Base-by-base conservation (phyloP, 1,140 invertebrate genomes). In the Saccostrea echinata region DNA sequence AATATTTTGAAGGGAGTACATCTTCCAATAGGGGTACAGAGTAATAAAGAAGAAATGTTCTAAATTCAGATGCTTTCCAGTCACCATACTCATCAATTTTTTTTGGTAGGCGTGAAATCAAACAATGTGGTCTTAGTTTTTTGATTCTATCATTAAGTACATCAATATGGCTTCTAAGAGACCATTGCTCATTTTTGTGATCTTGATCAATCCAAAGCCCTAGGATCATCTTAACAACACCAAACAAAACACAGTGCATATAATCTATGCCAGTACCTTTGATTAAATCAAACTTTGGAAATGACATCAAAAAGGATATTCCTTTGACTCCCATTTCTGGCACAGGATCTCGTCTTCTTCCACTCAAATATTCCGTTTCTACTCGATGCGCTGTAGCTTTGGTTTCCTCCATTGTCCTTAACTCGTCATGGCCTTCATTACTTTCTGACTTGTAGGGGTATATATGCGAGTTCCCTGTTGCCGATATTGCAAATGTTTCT, bases 31-130 rank as follows among this genome's bases (percentile, higher is more conserved):
- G 33, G 27, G 64, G 71, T 24, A 86, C n/a, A 86, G 85, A 81
- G 57, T 86, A 71, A 81, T 80, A 86, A 51, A 86, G 51, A 16
- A 86, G 52, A 86, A 86, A 86, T 86, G 85, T 76, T 71, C 71
- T 86, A 76, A 52, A 81, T 53, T 86, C 85, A 53, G 85, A 27
- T 76, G 85, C 85, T 81, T 86, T 86, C 85, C 85, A 86, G 43
- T 81, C 64, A 51, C 43, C 71, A 51, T 76, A 55, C 6, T 86
- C 85, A 53, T 35, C 71, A 53, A 86, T 35, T 55, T 53, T 52
- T 80, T 71, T 76, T 53, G 85, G 85, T 81, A 71, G 55, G 12
- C 85, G 51, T n/a, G 68, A 76, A 53, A 86, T 76, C 18, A 81
- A 24, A 81, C 53, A 55, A 53, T 68, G 68, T 30, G 71, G 33